Evolutionary conservation across 2,797 vertebrate species (phyloP), one percentile per base, ranked within the genome.

Genomic region (Enoplosus armatus): DNA sequence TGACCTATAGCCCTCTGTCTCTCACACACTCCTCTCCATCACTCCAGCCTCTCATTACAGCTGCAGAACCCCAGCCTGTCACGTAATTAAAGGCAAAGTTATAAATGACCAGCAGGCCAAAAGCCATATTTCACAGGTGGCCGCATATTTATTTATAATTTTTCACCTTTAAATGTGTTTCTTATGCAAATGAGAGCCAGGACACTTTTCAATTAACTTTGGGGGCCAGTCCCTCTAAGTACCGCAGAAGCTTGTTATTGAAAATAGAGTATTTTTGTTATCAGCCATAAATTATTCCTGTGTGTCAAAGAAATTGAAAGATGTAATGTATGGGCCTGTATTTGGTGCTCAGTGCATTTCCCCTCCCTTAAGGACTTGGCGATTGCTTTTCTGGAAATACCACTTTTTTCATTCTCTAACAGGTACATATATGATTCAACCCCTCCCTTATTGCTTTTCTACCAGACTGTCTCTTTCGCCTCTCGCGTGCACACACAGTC

Each of bases 61-160:
- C 89, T 81, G 84, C 87, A 87, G 88, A 93, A 88, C 82, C 90
- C 88, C 90, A 88, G 92, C 88, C 91, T 95, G 94, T 94, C 94
- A 94, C 92, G 79, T 95, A 95, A 95, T 95, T 95, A 95, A 94
- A 94, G 92, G 86, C 92, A 94, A 90, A 92, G 91, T 95, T 95
- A 95, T 93, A 94, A 95, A 96, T 91, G 92, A 94, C 94, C 94
- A 93, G 85, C 87, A 93, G 93, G 92, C 92, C 93, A 93, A 90
- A 92, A 94, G 91, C 91, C 86, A 95, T 95, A 95, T 95, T 95
- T 95, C 94, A 96, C 90, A 93, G 89, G 92, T 92, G 91, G 90
- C 88, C 70, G 51, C 88, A 90, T 95, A 94, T 94, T 94, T 95
- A 94, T 93, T 94, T 95, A 94, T 93, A 91, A 95, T 94, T 94